Base-by-base conservation (phyloP, 2,797 vertebrate genomes). In the Siniperca obscura region DNA sequence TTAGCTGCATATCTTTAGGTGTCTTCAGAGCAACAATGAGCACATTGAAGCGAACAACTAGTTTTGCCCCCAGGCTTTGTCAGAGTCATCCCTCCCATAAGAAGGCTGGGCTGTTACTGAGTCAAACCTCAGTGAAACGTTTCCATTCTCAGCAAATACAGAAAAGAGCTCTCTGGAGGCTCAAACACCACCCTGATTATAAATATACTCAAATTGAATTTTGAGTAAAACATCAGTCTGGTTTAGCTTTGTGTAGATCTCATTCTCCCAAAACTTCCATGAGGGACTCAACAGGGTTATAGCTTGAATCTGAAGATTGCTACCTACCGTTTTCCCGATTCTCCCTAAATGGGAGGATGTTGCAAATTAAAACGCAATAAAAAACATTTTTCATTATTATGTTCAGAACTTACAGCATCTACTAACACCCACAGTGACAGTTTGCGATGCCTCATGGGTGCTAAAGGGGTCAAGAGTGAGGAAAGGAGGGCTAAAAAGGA, bases 361-460 rank as follows among this genome's bases (percentile, higher is more conserved):
- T 74, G 50, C 48, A 82, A 85, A 89, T 87, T 81, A 88, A 90
- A 88, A 86, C 2, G 4, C 70, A 85, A 82, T 77, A 85, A 86
- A 84, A 84, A 76, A 65, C 77, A 91, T 90, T 81, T 70, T 83
- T 90, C 85, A 80, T 17, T 76, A 90, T 89, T 87, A 88, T 73
- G 59, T 76, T 77, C 57, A 66, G 62, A 76, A 74, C 56, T 76
- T 76, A 50, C 10, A 78, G 34, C 61, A 75, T 89, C 60, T 38
- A 46, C 79, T 25, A 80, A 86, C 76, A 84, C 87, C 88, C 86
- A 81, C 65, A 50, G 86, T 88, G 89, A 86, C 70, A 73, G 72
- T 86, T 82, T 84, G 50, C 4, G 2, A 69, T 78, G 79, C 74
- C 79, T 81, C 1, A 21, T 70, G 62, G 87, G 78, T 48, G 4